These are phyloP conservation scores for Nomada ferruginata DNA, from an alignment of 2,888 invertebrate genomes.

Conservation along the genomic window DNA sequence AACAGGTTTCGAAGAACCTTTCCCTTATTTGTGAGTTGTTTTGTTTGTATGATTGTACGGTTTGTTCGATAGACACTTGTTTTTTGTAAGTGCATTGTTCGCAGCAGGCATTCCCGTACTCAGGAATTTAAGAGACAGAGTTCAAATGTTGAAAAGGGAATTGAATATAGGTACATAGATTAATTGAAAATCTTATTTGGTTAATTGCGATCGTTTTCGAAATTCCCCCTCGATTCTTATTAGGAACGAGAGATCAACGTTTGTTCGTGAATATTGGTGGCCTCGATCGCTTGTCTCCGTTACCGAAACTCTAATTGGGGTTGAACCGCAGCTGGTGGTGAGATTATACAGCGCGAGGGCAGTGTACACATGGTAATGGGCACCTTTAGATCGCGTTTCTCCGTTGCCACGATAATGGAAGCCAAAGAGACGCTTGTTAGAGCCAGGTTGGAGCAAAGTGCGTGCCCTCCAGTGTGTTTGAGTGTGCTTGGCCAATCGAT, in stretches of 20 bases:
- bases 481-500: slow-evolving; percentile 37
- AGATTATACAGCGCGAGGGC: slow-evolving; percentile 46
- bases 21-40: too few relatives aligned
- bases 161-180: too few relatives aligned
- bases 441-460: slow-evolving; percentile 43
- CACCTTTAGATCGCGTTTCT: slow-evolving; percentile 56
- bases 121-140: too few relatives aligned
- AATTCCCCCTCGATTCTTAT: neutral
- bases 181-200: too few relatives aligned
- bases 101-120: too few relatives aligned
- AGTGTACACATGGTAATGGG: slow-evolving; percentile 50
- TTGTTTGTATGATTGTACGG: too few relatives aligned
- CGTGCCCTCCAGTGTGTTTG: slow-evolving; percentile 48
- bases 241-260: neutral
- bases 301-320: slow-evolving; percentile 58
- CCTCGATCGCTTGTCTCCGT: slow-evolving; percentile 30
- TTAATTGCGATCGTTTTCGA: neutral
- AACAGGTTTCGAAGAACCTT: too few relatives aligned
- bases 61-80: too few relatives aligned
- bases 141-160: too few relatives aligned
- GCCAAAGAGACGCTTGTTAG: slow-evolving; percentile 57
- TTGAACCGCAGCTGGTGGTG: slow-evolving; percentile 47
- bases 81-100: too few relatives aligned
- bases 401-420: slow-evolving; percentile 59
- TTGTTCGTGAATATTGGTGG: slow-evolving; percentile 17